Evolutionary conservation across 2,797 vertebrate genomes (phyloP).

Genomic region (Brotula barbata): DNA sequence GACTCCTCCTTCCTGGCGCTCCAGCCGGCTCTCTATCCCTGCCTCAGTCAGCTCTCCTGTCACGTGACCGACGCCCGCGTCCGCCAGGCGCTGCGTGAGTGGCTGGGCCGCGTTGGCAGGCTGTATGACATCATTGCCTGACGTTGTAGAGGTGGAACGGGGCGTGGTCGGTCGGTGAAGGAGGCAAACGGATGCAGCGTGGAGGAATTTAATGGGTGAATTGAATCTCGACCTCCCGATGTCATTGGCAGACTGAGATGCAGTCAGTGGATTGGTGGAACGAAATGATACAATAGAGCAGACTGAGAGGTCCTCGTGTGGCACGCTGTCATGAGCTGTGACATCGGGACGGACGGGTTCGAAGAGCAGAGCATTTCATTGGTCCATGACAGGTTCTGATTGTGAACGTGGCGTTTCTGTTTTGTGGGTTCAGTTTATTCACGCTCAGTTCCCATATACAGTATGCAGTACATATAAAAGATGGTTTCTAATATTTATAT

Average conservation of each 20-base stretch:
- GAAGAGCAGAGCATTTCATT: neutral
- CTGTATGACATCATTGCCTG: constrained; percentile 81
- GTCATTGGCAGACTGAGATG: neutral
- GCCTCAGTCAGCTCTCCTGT: constrained; percentile 95
- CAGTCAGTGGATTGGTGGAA: constrained; percentile 20
- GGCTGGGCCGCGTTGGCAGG: constrained; percentile 91
- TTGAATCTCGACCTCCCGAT: too few species aligned
- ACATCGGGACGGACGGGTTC: neutral
- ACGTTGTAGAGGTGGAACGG: neutral
- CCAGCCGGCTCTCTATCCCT: constrained; percentile 92
- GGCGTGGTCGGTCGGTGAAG: neutral
- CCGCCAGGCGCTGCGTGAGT: constrained; percentile 92
- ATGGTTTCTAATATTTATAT: too few species aligned
- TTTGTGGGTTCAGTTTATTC: neutral
- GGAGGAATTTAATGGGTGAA: too few species aligned
- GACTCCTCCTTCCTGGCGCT: constrained; percentile 90
- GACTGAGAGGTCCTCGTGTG: neutral
- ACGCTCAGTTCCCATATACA: neutral
- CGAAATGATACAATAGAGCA: too few species aligned
- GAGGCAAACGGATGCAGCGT: neutral
- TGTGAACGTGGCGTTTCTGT: constrained; percentile 26
- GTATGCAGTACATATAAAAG: too few species aligned
- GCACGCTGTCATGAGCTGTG: neutral
- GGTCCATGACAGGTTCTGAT: neutral
- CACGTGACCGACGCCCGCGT: constrained; percentile 91